A percentile compares a stretch with the other conserved stretches of the same genome.
Evolutionary conservation across 2,113 vertebrate genomes (phyloP).

Genomic region (Oxyruncus cristatus): DNA sequence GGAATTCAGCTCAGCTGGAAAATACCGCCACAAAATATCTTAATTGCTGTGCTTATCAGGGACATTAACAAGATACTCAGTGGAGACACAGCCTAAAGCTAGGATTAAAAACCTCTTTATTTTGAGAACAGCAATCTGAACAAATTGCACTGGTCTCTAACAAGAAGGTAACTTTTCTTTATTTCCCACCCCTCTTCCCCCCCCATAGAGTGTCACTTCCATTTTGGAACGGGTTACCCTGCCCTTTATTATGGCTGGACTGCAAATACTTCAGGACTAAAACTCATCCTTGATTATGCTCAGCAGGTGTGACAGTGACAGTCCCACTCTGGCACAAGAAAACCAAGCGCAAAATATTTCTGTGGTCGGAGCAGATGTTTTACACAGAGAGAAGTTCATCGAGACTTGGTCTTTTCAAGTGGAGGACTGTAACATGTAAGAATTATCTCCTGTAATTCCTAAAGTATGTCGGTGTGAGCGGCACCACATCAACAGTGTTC

Average conservation of each 20-base stretch:
- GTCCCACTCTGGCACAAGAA: background rate
- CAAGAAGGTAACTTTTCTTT: background rate
- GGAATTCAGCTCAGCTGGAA: background rate
- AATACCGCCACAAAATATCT: background rate
- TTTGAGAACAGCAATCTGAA: background rate
- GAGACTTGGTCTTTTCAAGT: background rate
- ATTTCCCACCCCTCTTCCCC: background rate
- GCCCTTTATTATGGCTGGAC: background rate
- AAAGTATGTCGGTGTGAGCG: background rate
- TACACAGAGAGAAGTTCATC: background rate
- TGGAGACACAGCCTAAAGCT: background rate
- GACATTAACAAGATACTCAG: background rate
- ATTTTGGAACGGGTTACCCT: background rate
- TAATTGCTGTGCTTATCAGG: background rate
- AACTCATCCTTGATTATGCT: background rate
- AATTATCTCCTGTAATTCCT: background rate
- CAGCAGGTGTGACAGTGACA: background rate
- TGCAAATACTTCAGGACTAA: background rate
- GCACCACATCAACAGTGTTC: background rate
- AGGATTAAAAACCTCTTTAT: background rate
- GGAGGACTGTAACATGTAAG: background rate
- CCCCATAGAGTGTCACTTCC: background rate
- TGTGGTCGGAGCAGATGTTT: background rate
- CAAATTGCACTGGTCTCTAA: background rate
- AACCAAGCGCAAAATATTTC: background rate